These are phyloP conservation scores for Asbolus verrucosus DNA, from an alignment of 1,140 invertebrate genomes.

Conservation along the genomic window DNA sequence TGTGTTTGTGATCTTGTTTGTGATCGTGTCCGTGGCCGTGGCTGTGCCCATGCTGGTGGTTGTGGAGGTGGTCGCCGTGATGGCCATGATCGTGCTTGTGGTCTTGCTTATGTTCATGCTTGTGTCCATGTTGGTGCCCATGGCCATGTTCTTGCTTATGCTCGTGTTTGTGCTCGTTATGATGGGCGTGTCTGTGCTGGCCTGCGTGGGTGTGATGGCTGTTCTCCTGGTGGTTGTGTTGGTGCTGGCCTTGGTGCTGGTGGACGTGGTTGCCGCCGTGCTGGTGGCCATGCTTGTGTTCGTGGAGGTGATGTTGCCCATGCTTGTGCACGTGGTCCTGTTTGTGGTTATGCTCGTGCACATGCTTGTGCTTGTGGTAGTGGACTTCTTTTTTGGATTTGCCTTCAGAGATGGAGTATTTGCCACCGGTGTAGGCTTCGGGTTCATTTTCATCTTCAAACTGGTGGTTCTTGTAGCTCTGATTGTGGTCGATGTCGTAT, in stretches of 20 bases:
- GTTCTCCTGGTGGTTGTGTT: slow-evolving; percentile 44
- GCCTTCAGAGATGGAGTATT: neutral
- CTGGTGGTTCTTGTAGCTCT: slow-evolving; percentile 18
- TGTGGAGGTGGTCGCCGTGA: slow-evolving; percentile 45
- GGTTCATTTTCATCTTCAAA: slow-evolving; percentile 18
- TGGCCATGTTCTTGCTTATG: slow-evolving; percentile 50
- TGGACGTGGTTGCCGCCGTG: slow-evolving; percentile 46
- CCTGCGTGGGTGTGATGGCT: slow-evolving; percentile 35
- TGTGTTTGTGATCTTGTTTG: slow-evolving; percentile 40
- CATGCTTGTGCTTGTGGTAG: slow-evolving; percentile 50
- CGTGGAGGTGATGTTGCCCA: slow-evolving; percentile 48
- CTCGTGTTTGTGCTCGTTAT: slow-evolving; percentile 44
- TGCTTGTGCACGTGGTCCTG: slow-evolving; percentile 55
- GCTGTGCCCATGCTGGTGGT: slow-evolving; percentile 48
- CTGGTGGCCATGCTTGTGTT: slow-evolving; percentile 40
- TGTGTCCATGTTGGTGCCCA: slow-evolving; percentile 38
- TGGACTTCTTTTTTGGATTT: slow-evolving; percentile 48
- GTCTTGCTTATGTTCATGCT: slow-evolving; percentile 41
- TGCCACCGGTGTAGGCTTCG: neutral
- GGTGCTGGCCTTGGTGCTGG: slow-evolving; percentile 44
- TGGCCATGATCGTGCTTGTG: slow-evolving; percentile 50
- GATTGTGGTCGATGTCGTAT: slow-evolving; percentile 9
- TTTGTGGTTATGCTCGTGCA: slow-evolving; percentile 52
- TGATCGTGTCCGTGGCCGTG: slow-evolving; percentile 46
- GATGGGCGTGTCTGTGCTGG: slow-evolving; percentile 48